Evolutionary conservation across 2,797 vertebrate species (phyloP).

Genomic region (Chromobotia macracanthus): DNA sequence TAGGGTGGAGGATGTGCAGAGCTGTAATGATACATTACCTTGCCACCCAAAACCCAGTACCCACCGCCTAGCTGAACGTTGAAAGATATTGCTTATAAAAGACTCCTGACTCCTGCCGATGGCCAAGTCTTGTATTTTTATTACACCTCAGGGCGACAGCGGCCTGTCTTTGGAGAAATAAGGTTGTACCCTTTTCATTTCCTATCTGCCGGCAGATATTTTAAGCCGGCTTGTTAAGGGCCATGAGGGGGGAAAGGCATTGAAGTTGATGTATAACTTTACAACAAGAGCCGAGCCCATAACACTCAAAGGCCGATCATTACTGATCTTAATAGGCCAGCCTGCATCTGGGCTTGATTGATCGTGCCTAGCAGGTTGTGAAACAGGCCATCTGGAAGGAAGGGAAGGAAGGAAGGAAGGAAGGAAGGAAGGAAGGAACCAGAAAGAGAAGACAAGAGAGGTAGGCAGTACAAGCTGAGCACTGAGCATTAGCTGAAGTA

Average conservation of each 20-base stretch:
- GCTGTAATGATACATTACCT: too few species aligned
- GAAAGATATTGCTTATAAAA: slow-evolving; percentile 94
- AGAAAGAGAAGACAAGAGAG: slow-evolving; percentile 63
- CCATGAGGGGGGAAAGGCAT: slow-evolving; percentile 61
- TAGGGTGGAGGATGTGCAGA: too few species aligned
- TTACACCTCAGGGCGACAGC: slow-evolving; percentile 89
- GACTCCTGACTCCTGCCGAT: slow-evolving; percentile 85
- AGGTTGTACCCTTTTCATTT: slow-evolving; percentile 96
- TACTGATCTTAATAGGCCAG: slow-evolving; percentile 79
- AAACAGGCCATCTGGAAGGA: slow-evolving; percentile 82
- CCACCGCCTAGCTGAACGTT: slow-evolving; percentile 82
- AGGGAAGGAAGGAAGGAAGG: slow-evolving; percentile 35
- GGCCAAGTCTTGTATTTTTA: slow-evolving; percentile 92
- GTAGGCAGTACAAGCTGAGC: slow-evolving; percentile 79
- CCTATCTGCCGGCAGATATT: slow-evolving; percentile 89
- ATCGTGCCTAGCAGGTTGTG: slow-evolving; percentile 78
- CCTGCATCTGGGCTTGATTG: slow-evolving; percentile 79
- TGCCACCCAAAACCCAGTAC: too few species aligned
- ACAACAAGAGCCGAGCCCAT: slow-evolving; percentile 77
- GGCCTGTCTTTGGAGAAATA: slow-evolving; percentile 92
- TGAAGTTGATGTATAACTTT: slow-evolving; percentile 73
- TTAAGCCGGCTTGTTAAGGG: slow-evolving; percentile 84
- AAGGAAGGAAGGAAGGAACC: slow-evolving; percentile 14
- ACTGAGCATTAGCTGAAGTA: slow-evolving; percentile 67
- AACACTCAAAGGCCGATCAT: slow-evolving; percentile 80